These are phyloP conservation scores for Diarsia rubi DNA, from an alignment of 2,888 invertebrate species.

Conservation along the genomic window DNA sequence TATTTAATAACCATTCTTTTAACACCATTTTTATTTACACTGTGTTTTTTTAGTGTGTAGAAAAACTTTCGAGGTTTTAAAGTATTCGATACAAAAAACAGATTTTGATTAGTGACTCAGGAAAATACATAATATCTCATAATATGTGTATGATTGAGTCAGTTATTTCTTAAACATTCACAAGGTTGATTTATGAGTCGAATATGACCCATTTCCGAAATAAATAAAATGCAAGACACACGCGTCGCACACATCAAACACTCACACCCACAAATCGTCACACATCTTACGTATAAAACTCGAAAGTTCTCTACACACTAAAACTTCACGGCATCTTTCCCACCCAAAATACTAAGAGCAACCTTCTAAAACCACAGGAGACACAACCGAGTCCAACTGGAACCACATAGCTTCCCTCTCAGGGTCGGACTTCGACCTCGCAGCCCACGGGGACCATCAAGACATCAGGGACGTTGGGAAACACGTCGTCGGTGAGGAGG, in stretches of 20 bases:
- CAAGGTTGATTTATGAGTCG: not conserved
- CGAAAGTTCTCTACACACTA: not conserved
- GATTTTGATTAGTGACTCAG: not conserved
- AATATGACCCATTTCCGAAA: not conserved
- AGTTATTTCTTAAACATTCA: not conserved
- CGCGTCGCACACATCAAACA: too few species aligned
- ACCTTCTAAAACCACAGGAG: slow-evolving; percentile 65
- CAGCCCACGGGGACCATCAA: slow-evolving; percentile 88
- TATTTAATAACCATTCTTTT: slow-evolving; percentile 8
- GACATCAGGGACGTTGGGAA: slow-evolving; percentile 76
- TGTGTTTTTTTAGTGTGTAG: slow-evolving; percentile 23
- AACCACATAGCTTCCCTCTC: slow-evolving; percentile 91
- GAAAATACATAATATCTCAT: not conserved
- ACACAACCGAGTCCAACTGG: slow-evolving; percentile 83
- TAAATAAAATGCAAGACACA: not conserved
- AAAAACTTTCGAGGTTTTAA: not conserved
- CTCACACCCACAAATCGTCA: too few species aligned
- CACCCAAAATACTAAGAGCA: slow-evolving; percentile 27
- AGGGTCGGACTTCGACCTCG: slow-evolving; percentile 92
- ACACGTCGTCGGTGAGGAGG: slow-evolving; percentile 75
- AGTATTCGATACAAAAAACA: not conserved
- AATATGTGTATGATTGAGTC: not conserved
- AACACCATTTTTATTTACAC: not conserved
- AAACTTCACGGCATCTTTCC: slow-evolving; percentile 4
- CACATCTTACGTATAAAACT: not conserved